These are phyloP conservation scores for Bubo scandiacus DNA, from an alignment of 2,113 vertebrate genomes.

Conservation along the genomic window DNA sequence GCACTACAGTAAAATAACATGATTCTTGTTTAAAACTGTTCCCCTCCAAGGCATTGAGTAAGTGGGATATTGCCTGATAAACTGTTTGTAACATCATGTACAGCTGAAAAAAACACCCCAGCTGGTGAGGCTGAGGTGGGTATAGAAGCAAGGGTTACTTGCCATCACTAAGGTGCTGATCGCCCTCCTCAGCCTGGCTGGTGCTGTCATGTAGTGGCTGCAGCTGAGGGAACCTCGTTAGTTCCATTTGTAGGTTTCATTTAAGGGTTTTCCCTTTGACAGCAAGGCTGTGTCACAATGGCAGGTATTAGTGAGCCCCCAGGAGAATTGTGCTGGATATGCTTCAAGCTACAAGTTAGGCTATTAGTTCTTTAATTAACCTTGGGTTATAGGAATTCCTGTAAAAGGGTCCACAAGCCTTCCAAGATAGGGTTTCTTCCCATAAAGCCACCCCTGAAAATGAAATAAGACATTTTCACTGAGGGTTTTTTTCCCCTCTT, in stretches of 20 bases:
- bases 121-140: neutral
- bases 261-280: neutral
- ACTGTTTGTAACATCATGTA: neutral
- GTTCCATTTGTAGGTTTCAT: constrained; percentile 12
- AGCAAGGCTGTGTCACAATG: neutral
- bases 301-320: neutral
- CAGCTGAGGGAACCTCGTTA: neutral
- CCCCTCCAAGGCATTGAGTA: neutral
- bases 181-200: neutral
- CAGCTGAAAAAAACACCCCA: neutral
- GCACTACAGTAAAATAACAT: neutral
- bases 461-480: neutral
- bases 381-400: neutral
- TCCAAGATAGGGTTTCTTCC: neutral
- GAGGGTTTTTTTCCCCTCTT: neutral
- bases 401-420: neutral
- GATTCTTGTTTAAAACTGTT: neutral
- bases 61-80: neutral
- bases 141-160: neutral
- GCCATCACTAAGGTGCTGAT: neutral
- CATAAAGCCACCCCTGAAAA: neutral
- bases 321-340: neutral
- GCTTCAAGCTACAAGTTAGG: neutral
- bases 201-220: neutral
- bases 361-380: constrained; percentile 31